These are phyloP conservation scores for Drosophila bunnanda DNA, from an alignment of 2,888 invertebrate genomes.

Conservation along the genomic window DNA sequence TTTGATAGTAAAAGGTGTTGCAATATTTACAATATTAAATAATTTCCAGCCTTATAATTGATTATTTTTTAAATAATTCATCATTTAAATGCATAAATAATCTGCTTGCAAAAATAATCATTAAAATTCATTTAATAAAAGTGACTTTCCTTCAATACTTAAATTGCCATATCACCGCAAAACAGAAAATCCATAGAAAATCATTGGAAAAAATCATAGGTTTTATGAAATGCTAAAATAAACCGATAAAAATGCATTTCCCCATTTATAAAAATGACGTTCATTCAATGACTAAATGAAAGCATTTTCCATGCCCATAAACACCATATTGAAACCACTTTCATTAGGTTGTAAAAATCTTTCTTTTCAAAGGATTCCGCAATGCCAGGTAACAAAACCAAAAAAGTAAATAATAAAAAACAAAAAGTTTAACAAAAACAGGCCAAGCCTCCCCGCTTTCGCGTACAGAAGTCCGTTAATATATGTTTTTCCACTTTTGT, in stretches of 20 bases:
- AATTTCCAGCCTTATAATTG: neutral
- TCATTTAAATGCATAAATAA: neutral
- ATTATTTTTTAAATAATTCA: neutral
- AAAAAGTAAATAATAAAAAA: neutral
- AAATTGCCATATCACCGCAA: neutral
- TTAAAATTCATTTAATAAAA: neutral
- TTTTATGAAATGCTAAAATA: neutral
- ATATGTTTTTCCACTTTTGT: conserved; percentile 22
- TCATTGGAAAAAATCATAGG: neutral
- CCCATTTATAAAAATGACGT: neutral
- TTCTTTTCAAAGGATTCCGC: conserved; percentile 16
- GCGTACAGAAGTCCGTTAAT: conserved; percentile 22
- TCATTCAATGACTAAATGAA: conserved; percentile 11
- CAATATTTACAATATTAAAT: neutral
- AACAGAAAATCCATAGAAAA: conserved; percentile 2
- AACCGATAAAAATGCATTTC: neutral
- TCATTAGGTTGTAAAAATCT: conserved; percentile 26
- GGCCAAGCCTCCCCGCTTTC: neutral
- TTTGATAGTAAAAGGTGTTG: neutral
- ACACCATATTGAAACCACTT: conserved; percentile 15
- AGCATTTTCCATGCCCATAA: conserved; percentile 2
- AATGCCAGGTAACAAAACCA: neutral
- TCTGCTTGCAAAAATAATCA: neutral
- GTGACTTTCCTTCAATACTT: no score
- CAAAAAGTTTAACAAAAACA: neutral